These are phyloP conservation scores for Butorides virescens DNA, from an alignment of 2,113 vertebrate species.

Conservation along the genomic window DNA sequence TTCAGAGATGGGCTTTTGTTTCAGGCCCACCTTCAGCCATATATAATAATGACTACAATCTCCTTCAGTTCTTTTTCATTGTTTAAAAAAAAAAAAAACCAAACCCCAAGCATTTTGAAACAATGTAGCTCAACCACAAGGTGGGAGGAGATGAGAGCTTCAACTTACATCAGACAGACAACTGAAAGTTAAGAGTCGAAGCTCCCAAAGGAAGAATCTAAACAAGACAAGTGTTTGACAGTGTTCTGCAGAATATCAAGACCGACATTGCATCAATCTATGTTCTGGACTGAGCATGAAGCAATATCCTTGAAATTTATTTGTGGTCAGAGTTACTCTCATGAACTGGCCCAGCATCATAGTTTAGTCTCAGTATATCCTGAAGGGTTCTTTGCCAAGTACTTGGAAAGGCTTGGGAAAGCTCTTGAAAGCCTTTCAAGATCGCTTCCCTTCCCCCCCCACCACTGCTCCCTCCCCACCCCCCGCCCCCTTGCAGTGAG, in stretches of 20 bases:
- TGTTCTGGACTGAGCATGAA: neutral
- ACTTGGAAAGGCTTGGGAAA: slow-evolving; percentile 16
- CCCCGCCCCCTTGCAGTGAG: neutral
- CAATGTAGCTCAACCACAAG: rapidly evolving
- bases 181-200: neutral
- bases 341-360: neutral
- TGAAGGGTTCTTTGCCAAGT: slow-evolving; percentile 20
- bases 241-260: neutral
- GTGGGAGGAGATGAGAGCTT: neutral
- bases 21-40: neutral
- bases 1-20: neutral
- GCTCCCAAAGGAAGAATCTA: neutral
- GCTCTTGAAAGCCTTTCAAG: slow-evolving; percentile 46
- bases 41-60: neutral
- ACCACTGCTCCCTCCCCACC: too few species aligned
- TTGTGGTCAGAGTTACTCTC: neutral
- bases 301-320: neutral
- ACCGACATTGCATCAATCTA: rapidly evolving
- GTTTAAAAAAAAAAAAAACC: neutral
- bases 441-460: neutral
- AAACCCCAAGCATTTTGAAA: neutral
- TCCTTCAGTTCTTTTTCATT: neutral
- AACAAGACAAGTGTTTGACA: neutral
- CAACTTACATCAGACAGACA: neutral
- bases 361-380: slow-evolving; percentile 17